Conservation (phyloP, 2,797 vertebrate genomes). For the Caiman crocodilus region DNA sequence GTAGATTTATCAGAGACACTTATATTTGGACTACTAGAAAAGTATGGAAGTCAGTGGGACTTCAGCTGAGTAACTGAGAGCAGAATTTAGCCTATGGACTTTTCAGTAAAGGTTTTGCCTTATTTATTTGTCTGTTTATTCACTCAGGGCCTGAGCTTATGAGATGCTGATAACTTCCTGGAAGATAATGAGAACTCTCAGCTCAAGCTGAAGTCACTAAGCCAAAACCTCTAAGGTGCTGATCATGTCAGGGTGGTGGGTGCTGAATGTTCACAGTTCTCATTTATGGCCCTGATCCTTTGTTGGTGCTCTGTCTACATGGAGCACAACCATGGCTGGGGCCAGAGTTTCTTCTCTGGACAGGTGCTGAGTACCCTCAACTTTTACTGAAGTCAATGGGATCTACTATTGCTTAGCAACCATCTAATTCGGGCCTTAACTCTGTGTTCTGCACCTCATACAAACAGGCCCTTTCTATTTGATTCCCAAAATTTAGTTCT, state of each 20-base stretch:
- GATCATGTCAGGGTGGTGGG: background rate
- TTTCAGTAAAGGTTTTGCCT: background rate
- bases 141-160: fast-evolving
- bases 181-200: background rate
- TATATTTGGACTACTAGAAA: background rate
- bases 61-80: background rate
- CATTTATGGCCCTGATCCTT: background rate
- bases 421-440: background rate
- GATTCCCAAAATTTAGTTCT: background rate
- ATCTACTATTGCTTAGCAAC: background rate
- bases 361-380: fast-evolving
- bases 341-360: background rate
- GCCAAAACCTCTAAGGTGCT: background rate
- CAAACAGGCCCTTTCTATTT: fast-evolving
- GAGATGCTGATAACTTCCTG: background rate
- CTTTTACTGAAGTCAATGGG: background rate
- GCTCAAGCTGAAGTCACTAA: background rate
- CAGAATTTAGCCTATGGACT: background rate
- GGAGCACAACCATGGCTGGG: background rate
- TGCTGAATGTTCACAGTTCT: background rate
- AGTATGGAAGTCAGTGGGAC: background rate
- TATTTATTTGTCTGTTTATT: background rate
- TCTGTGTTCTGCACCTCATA: background rate
- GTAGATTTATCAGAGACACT: background rate
- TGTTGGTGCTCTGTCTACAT: background rate